Base-by-base conservation (phyloP, 2,113 vertebrate genomes). In the Elaphurus davidianus region DNA sequence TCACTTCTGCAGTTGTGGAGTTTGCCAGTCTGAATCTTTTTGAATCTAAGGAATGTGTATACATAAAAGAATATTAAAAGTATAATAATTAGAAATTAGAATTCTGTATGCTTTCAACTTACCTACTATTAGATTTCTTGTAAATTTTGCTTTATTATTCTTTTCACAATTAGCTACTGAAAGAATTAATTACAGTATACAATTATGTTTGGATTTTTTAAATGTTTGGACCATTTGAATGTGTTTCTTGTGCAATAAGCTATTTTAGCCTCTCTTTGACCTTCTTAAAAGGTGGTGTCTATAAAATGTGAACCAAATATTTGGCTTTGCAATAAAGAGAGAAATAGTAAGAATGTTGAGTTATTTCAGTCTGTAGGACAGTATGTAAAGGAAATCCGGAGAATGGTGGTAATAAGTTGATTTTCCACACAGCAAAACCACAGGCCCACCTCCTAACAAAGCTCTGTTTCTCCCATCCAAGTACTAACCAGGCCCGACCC, bases 391-490 rank as follows among this genome's bases (percentile, higher is more conserved):
- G 40, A 78, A 88, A 67, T 36, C 45, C 87, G 89, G 79, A 91
- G 59, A 83, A 43, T 25, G 50, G 43, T 55, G 52, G 36, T 52
- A 85, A 67, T 50, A 52, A 76, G 43, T 52, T 45, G 27, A 84
- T 90, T 93, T 59, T 95, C 91, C 59, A 50, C 59, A 62, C 40
- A 86, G 79, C 33, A 50, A 17, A 78, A 74, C 52, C 28, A 21
- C 43, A 36, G 47, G 23, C 74, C 74, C 6, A 5, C 36, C 16
- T 27, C 52, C 89, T 59, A 50, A 98, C 96, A 98, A 97, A 96
- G 96, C 93, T 83, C 60, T 81, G 9, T 92, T 40, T 40, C 40
- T 40, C 40, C 40, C 40, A 40, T 40, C 40, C 40, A 40, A 40
- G 40, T 40, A 40, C 40, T 40, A 40, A 40, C 40, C 40, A 40